phyloP scores from a whole-genome alignment of 1,140 invertebrate species.

The Cyclina sinensis region DNA sequence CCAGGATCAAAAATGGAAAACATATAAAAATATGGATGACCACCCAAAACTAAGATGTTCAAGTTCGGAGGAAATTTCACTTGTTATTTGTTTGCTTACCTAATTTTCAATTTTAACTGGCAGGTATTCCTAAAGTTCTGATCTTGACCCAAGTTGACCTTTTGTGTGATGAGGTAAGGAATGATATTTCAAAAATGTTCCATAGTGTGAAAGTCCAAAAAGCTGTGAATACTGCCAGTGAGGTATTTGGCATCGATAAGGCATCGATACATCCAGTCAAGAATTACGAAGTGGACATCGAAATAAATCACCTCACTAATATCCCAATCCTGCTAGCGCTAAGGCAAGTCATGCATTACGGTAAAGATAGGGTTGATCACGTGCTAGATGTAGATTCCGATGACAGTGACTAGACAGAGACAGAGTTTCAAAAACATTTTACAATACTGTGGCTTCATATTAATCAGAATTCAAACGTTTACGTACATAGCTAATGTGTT shows the following conservation, averaged over 20 bases:
- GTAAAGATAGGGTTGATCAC: neutral
- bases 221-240: neutral
- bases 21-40: too few species aligned
- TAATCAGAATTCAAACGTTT: too few species aligned
- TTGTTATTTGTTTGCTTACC: too few species aligned
- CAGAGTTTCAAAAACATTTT: too few species aligned
- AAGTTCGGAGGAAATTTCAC: too few species aligned
- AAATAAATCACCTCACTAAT: neutral
- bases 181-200: neutral
- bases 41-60: too few species aligned
- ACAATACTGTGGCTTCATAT: too few species aligned
- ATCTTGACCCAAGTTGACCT: neutral
- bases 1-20: too few species aligned
- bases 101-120: too few species aligned
- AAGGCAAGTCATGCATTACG: neutral
- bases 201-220: neutral
- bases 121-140: neutral
- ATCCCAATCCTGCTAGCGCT: neutral
- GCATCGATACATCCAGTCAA: constrained; percentile 6
- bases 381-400: too few species aligned
- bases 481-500: too few species aligned
- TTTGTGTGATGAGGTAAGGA: neutral
- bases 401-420: too few species aligned
- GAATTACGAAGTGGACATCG: neutral
- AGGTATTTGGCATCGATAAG: neutral